A percentile compares a stretch with the other conserved stretches of the same genome.
Conservation (phyloP, 2,113 vertebrate genomes). For the Oplegnathus fasciatus region DNA sequence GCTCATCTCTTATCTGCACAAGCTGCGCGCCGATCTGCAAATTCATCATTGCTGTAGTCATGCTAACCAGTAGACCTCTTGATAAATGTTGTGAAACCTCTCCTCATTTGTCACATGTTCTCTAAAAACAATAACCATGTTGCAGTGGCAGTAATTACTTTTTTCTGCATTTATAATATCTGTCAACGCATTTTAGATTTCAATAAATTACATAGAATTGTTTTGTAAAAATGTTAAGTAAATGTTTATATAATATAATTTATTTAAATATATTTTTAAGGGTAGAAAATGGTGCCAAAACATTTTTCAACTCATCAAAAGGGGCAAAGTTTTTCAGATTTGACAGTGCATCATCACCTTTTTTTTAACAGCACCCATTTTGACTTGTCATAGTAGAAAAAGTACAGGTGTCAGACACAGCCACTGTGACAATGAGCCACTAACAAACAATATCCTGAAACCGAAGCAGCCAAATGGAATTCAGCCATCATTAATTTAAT, state of each 20-base stretch:
- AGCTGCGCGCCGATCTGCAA: background rate
- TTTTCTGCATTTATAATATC: background rate
- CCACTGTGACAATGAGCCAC: background rate
- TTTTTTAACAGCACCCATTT: background rate
- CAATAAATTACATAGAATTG: background rate
- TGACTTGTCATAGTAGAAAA: background rate
- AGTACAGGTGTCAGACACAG: no score
- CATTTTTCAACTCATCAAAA: background rate
- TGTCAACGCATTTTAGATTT: background rate
- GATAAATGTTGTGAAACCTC: slow-evolving; percentile 17
- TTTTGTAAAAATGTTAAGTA: background rate
- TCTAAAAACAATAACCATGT: background rate
- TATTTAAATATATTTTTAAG: no score
- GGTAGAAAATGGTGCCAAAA: no score
- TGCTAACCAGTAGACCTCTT: background rate
- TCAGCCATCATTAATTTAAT: background rate
- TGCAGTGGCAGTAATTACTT: no score
- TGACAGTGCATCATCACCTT: background rate
- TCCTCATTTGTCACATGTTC: background rate
- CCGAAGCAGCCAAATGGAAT: background rate
- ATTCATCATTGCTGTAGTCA: slow-evolving; percentile 29
- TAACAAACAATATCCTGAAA: background rate
- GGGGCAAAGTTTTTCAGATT: background rate
- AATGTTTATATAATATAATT: no score
- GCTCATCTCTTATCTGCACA: slow-evolving; percentile 34